Percentiles rank a stretch among this genome's conserved stretches.
Evolutionary conservation across 2,113 vertebrate species (phyloP).

Genomic region (Pholis gunnellus): DNA sequence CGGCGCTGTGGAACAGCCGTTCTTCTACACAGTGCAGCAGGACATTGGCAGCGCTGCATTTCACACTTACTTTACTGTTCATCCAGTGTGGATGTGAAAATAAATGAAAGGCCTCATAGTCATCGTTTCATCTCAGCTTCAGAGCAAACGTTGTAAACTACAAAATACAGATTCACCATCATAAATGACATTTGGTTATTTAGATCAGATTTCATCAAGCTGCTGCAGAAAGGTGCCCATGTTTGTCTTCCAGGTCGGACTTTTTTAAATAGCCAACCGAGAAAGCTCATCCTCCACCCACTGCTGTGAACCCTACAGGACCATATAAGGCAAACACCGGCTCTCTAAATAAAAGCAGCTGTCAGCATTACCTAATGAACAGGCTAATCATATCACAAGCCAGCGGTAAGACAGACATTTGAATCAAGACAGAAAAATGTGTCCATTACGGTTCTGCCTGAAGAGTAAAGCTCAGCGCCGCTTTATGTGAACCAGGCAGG

Average conservation of each 20-base stretch:
- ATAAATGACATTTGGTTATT: background rate
- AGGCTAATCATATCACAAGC: background rate
- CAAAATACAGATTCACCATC: background rate
- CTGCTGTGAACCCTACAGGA: background rate
- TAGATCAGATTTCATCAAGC: background rate
- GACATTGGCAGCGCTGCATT: background rate
- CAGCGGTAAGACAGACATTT: background rate
- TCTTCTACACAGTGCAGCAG: background rate
- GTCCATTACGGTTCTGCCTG: background rate
- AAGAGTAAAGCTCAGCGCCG: background rate
- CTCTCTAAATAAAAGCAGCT: background rate
- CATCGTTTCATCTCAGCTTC: no score
- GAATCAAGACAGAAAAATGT: background rate
- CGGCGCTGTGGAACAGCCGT: no score
- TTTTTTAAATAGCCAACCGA: background rate
- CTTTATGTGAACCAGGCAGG: background rate
- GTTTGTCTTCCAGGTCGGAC: background rate
- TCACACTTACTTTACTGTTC: no score
- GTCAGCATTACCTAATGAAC: background rate
- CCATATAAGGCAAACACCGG: background rate
- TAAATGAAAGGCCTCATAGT: background rate
- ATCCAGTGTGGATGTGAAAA: no score
- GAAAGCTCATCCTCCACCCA: background rate
- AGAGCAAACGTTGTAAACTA: background rate
- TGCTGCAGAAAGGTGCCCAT: background rate